Conservation (phyloP, 2,888 invertebrate species). For the Drosophila kanekoi region DNA sequence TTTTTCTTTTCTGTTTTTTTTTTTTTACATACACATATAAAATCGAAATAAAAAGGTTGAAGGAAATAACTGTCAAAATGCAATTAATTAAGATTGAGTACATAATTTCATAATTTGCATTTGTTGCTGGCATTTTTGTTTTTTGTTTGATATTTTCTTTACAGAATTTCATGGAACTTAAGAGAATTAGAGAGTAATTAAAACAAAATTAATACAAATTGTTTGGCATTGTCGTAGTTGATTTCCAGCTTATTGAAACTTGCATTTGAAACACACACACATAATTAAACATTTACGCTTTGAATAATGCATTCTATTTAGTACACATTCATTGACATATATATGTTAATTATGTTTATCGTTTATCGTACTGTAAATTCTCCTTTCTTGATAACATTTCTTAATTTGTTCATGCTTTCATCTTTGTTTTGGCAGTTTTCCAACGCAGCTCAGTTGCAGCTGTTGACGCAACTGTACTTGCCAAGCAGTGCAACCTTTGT, state of each 20-base stretch:
- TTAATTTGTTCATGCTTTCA: background rate
- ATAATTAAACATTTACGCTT: slow-evolving; percentile 6
- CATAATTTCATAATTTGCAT: slow-evolving; percentile 29
- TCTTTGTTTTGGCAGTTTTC: slow-evolving; percentile 16
- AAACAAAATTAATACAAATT: slow-evolving; percentile 35
- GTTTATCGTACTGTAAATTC: slow-evolving; percentile 16
- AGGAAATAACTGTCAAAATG: slow-evolving; percentile 20
- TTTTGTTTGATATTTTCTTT: slow-evolving; percentile 3
- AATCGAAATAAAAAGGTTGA: slow-evolving; percentile 20
- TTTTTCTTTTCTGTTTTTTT: slow-evolving; percentile 24
- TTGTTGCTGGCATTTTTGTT: slow-evolving; percentile 10
- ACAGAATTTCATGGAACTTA: slow-evolving; percentile 20
- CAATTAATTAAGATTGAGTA: slow-evolving; percentile 35
- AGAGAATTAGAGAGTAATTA: slow-evolving; percentile 9
- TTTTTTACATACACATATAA: slow-evolving; percentile 59
- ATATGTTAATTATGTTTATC: background rate
- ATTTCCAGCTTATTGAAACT: slow-evolving; percentile 16
- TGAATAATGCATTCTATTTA: slow-evolving; percentile 11
- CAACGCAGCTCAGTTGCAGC: background rate
- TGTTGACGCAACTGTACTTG: background rate
- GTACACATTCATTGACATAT: slow-evolving; percentile 37
- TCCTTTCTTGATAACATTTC: background rate
- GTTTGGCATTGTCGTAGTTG: slow-evolving; percentile 54
- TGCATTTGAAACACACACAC: slow-evolving; percentile 14
- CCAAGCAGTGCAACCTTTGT: slow-evolving; percentile 4